Evolutionary conservation across 1,140 invertebrate species (phyloP), one percentile per base, ranked within the genome.

Genomic region (Episyrphus balteatus): DNA sequence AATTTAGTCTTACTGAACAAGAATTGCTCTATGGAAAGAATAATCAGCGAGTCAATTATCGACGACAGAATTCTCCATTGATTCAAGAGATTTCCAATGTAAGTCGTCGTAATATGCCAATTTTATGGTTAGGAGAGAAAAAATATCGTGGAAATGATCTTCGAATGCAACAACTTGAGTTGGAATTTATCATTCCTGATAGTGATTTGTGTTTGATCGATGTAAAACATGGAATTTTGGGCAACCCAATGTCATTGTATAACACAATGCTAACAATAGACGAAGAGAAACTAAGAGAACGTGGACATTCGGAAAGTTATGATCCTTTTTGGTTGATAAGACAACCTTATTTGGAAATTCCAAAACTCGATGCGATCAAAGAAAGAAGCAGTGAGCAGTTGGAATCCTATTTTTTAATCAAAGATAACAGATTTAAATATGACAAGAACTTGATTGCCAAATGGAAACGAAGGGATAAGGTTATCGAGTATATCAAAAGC

Each of bases 101-200:
- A 7, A 7, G 42, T 2, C 52, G 52, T 2, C 55, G 60, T 34
- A 57, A 66, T 48, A 31, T 57, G 33, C 59, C 60, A 11, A 57
- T 66, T 17, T 39, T 66, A 42, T 66, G 63, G 62, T 62, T 66
- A 19, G 63, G 63, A 0, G 57, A 66, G 8, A 54, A 59, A 2
- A 66, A 66, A 34, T 66, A 66, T 50, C 59, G 59, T 0, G 63
- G 63, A 14, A 61, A 52, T 7, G 58, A 66, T 45, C 17, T 19
- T 5, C 53, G 61, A 13, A 61, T 66, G 15, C 42, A 21, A 1
- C 46, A 59, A 34, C 51, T 66, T 1, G 63, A 66, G 34, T 42
- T 66, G 38, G 63, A 66, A 48, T 66, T 58, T 31, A 62, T 66
- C 34, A 52, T 57, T 9, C 59, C 63, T 0, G 59, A 54, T 0